phyloP scores from a whole-genome alignment of 2,888 invertebrate genomes.

The Cynaeus angustus region DNA sequence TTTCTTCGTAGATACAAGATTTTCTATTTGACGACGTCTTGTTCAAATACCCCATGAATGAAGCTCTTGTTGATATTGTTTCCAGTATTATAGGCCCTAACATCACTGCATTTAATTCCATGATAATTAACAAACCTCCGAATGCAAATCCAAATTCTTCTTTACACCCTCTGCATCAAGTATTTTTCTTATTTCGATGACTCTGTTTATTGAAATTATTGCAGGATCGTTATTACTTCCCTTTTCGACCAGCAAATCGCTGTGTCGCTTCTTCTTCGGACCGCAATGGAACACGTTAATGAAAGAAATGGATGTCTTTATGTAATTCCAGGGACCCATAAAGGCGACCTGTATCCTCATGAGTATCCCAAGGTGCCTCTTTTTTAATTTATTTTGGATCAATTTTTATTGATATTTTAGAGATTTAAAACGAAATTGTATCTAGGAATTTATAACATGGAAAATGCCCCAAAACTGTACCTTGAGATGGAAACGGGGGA shows the following conservation, averaged over 20 bases:
- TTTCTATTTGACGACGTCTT: slow-evolving; percentile 83
- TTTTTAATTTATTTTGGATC: too few relatives aligned
- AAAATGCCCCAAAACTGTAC: slow-evolving; percentile 73
- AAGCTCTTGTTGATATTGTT: slow-evolving; percentile 80
- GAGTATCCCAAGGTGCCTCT: slow-evolving; percentile 78
- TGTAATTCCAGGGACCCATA: slow-evolving; percentile 86
- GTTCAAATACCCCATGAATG: slow-evolving; percentile 78
- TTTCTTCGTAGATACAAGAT: slow-evolving; percentile 84
- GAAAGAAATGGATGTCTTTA: slow-evolving; percentile 87
- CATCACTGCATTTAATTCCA: slow-evolving; percentile 85
- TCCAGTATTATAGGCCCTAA: slow-evolving; percentile 83
- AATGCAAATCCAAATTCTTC: slow-evolving; percentile 78
- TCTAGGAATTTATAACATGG: slow-evolving; percentile 76
- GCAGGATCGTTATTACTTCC: slow-evolving; percentile 91
- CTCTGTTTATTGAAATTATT: neutral
- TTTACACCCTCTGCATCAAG: slow-evolving; percentile 82
- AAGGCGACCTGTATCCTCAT: slow-evolving; percentile 77
- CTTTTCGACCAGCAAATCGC: slow-evolving; percentile 85
- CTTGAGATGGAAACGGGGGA: slow-evolving; percentile 90
- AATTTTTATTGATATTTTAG: slow-evolving; percentile 54
- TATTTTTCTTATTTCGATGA: slow-evolving; percentile 60
- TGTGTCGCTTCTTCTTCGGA: slow-evolving; percentile 93
- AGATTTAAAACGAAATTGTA: slow-evolving; percentile 79
- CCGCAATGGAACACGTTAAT: slow-evolving; percentile 86
- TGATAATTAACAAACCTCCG: slow-evolving; percentile 94